Percentiles rank a stretch among this genome's conserved stretches.
Evolutionary conservation across 2,797 vertebrate species (phyloP).

Genomic region (Crocidura indochinensis): DNA sequence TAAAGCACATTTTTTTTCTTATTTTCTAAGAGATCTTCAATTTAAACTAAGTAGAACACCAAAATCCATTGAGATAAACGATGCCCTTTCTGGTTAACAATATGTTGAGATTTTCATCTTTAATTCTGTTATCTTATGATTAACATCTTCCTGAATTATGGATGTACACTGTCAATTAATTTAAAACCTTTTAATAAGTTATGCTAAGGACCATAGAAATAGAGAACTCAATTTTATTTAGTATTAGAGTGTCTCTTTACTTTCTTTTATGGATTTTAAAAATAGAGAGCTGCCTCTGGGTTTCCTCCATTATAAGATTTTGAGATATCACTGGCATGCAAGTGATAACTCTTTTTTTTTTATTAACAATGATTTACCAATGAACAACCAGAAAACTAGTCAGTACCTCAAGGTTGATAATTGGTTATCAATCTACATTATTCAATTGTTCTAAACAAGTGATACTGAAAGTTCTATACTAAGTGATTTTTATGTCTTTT

Average conservation of each 20-base stretch:
- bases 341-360: too few relatives aligned
- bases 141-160: conserved; percentile 75
- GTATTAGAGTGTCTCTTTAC: too few relatives aligned
- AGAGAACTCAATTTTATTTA: too few relatives aligned
- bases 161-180: conserved; percentile 69
- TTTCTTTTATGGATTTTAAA: too few relatives aligned
- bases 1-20: background rate
- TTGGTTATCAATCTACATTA: background rate
- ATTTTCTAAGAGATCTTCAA: conserved; percentile 15
- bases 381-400: background rate
- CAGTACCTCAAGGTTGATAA: background rate
- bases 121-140: conserved; percentile 58
- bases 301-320: too few relatives aligned
- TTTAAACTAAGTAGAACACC: conserved; percentile 43
- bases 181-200: conserved; percentile 72
- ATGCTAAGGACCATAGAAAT: conserved; percentile 53
- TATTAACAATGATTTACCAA: too few relatives aligned
- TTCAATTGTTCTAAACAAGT: conserved; percentile 33
- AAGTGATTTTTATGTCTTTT: background rate
- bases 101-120: conserved; percentile 63
- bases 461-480: background rate
- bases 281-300: too few relatives aligned
- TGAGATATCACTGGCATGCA: too few relatives aligned
- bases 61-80: conserved; percentile 66
- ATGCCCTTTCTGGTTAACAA: conserved; percentile 55